Evolutionary conservation across 2,888 invertebrate species (phyloP).

Genomic region (Hybos culiciformis): DNA sequence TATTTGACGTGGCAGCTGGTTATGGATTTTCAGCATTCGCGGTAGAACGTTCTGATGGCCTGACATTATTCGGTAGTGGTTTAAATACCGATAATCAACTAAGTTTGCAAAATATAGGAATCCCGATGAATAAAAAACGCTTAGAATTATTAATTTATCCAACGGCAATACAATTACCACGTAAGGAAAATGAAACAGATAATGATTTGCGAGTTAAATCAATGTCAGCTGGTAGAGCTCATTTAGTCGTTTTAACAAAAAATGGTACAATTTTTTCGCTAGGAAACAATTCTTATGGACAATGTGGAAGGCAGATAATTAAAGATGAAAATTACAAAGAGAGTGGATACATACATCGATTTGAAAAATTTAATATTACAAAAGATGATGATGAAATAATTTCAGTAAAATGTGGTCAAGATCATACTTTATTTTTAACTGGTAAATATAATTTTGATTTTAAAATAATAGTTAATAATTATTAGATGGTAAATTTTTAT

Average conservation of each 20-base stretch:
- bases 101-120: conserved; percentile 38
- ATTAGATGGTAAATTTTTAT: too few species aligned
- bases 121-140: conserved; percentile 43
- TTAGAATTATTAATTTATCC: conserved; percentile 56
- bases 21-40: conserved; percentile 80
- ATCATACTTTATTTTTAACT: conserved; percentile 63
- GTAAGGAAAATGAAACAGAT: conserved; percentile 40
- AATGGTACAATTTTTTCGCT: conserved; percentile 67
- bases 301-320: conserved; percentile 75
- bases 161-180: conserved; percentile 53
- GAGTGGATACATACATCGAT: conserved; percentile 51
- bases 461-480: too few species aligned
- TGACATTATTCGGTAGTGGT: conserved; percentile 73
- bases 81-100: conserved; percentile 88
- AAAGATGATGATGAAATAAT: conserved; percentile 48
- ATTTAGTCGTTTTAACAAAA: conserved; percentile 63
- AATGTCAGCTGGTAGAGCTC: conserved; percentile 71
- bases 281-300: conserved; percentile 89
- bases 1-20: conserved; percentile 62
- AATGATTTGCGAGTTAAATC: conserved; percentile 28
- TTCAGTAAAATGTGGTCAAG: conserved; percentile 63
- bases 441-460: too few species aligned
- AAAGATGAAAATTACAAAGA: conserved; percentile 58
- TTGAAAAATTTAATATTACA: conserved; percentile 48
- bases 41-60: conserved; percentile 45